A percentile compares a stretch with the other conserved stretches of the same genome.
These are phyloP conservation scores for Zaprionus ghesquierei DNA, from an alignment of 1,140 invertebrate genomes.

Conservation along the genomic window DNA sequence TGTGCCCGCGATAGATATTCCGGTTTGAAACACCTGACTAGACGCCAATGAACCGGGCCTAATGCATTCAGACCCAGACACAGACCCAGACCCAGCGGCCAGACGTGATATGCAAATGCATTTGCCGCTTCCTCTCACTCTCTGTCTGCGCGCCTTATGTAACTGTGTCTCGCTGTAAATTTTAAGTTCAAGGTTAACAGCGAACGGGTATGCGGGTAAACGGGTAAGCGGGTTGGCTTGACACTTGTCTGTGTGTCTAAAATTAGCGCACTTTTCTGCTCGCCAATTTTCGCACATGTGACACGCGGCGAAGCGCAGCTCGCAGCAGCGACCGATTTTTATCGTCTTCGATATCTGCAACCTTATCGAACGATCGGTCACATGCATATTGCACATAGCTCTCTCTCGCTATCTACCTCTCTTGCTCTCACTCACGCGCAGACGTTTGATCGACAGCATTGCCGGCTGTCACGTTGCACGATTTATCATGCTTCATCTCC, in stretches of 20 bases:
- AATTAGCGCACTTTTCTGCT: constrained; percentile 27
- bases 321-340: constrained; percentile 4
- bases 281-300: constrained; percentile 48
- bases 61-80: constrained; percentile 30
- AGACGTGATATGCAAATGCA: constrained; percentile 54
- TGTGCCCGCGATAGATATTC: constrained; percentile 51
- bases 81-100: neutral
- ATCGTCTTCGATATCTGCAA: constrained; percentile 31
- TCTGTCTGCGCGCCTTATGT: constrained; percentile 31
- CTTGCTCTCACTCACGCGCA: neutral
- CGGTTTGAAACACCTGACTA: constrained; percentile 68
- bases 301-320: constrained; percentile 6
- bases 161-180: constrained; percentile 17
- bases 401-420: neutral
- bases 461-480: constrained; percentile 68
- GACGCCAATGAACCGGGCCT: constrained; percentile 38
- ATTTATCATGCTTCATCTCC: constrained; percentile 31
- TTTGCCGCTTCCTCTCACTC: constrained; percentile 3
- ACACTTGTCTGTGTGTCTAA: constrained; percentile 37
- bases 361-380: constrained; percentile 56
- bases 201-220: neutral
- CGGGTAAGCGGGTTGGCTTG: neutral
- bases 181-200: constrained; percentile 64
- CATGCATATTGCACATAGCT: constrained; percentile 42
- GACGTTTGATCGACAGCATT: neutral